These are phyloP conservation scores for Emydoidea blandingii DNA, from an alignment of 2,797 vertebrate genomes.

Conservation along the genomic window DNA sequence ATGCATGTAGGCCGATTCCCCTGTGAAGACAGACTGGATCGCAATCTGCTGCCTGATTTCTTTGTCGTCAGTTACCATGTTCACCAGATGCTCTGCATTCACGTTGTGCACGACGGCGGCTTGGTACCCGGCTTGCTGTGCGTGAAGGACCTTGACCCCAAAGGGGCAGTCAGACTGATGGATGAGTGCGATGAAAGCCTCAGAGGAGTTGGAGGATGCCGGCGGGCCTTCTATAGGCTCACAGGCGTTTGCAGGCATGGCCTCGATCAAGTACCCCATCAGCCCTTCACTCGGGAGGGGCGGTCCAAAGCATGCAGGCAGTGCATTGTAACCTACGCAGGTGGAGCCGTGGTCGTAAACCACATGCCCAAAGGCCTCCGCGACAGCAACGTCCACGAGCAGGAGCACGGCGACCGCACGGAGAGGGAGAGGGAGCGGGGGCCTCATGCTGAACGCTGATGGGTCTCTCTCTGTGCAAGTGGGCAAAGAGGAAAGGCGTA, in stretches of 20 bases:
- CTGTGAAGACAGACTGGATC: constrained; percentile 86
- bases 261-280: constrained; percentile 81
- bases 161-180: constrained; percentile 86
- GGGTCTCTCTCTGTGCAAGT: not conserved
- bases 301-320: constrained; percentile 85
- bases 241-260: constrained; percentile 85
- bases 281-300: constrained; percentile 80
- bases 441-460: not conserved
- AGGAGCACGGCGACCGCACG: not conserved
- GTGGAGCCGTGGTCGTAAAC: constrained; percentile 45
- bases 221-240: constrained; percentile 74
- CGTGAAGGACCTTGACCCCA: constrained; percentile 86
- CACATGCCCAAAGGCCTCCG: not conserved
- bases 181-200: constrained; percentile 83
- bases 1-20: not conserved
- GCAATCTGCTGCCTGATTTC: constrained; percentile 80
- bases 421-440: not conserved
- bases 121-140: constrained; percentile 86
- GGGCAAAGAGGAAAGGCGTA: not conserved
- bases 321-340: constrained; percentile 81
- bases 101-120: constrained; percentile 85
- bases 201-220: constrained; percentile 73
- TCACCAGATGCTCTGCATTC: constrained; percentile 83
- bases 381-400: not conserved
- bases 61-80: constrained; percentile 80